phyloP scores from a whole-genome alignment of 2,888 invertebrate species.

The Andricus quercusramuli region DNA sequence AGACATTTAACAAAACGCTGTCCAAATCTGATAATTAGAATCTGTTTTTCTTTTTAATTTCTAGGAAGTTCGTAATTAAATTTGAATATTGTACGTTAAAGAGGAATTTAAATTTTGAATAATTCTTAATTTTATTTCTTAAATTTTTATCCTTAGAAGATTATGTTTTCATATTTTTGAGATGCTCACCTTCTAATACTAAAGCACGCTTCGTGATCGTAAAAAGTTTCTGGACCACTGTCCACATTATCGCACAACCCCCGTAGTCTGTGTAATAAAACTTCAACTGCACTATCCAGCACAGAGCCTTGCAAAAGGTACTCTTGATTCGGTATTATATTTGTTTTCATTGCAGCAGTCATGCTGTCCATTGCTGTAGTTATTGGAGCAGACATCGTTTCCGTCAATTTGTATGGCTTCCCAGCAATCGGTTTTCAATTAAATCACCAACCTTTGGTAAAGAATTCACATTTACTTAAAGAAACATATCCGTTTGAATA shows the following conservation, averaged over 20 bases:
- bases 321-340: slow-evolving; percentile 95
- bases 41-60: too few relatives aligned
- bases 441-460: neutral
- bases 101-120: too few relatives aligned
- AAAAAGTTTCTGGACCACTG: slow-evolving; percentile 93
- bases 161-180: neutral
- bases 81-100: too few relatives aligned
- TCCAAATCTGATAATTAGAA: too few relatives aligned
- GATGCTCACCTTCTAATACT: slow-evolving; percentile 82
- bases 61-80: too few relatives aligned
- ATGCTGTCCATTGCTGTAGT: slow-evolving; percentile 88
- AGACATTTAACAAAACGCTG: too few relatives aligned
- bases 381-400: slow-evolving; percentile 77
- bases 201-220: slow-evolving; percentile 96
- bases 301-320: slow-evolving; percentile 96
- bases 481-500: neutral
- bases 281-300: slow-evolving; percentile 93
- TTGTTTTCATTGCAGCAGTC: slow-evolving; percentile 88
- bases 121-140: too few relatives aligned
- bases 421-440: neutral
- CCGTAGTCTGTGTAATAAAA: slow-evolving; percentile 90
- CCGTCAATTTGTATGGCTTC: neutral
- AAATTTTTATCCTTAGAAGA: too few relatives aligned
- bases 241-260: slow-evolving; percentile 97
- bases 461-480: neutral